Base-by-base conservation (phyloP, 2,888 invertebrate genomes). In the Drosophila trichaetosa region DNA sequence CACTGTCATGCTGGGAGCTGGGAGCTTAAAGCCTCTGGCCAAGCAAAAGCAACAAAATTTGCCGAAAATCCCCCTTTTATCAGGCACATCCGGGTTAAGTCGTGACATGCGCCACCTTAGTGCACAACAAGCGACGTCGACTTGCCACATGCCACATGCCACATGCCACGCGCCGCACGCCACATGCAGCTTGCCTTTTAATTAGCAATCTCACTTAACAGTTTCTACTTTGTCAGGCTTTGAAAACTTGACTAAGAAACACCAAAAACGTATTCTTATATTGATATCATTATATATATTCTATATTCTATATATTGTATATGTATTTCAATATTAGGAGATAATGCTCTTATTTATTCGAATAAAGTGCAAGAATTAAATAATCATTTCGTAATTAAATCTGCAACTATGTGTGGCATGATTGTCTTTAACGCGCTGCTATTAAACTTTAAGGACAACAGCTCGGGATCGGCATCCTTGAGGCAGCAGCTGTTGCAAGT, bases 401-500 rank as follows among this genome's bases (percentile, higher is more conserved):
- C 46, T 46, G 2, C 7, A 46, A 46, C 11, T 21, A 13, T 7
- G 42, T 21, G 46, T 46, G 46, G 46, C 46, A 46, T 2, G 21
- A 1, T 46, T 16, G 24, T 2, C n/a, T 38, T 69, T 56, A 61
- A 61, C 42, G 48, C 34, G 24, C 66, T 56, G 63, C 66, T 6
- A 21, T 59, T 68, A 57, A 57, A 60, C 48, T 63, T 80, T 60
- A 69, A 70, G 54, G 56, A 42, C 58, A 54, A 27, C 48, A 36
- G 33, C 38, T 46, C 11, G 51, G 29, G 6, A 31, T 48, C 16
- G 24, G 16, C 2, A 58, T 48, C 13, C 34, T 58, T 46, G 42
- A 2, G 21, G 46, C 64, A 40, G 62, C 73, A 59, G 73, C 69
- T 63, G 69, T 59, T 70, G 77, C 82, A 78, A 80, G 77, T 77